A percentile compares a stretch with the other conserved stretches of the same genome.
phyloP scores from a whole-genome alignment of 2,113 vertebrate genomes.

The Phodopus roborovskii region DNA sequence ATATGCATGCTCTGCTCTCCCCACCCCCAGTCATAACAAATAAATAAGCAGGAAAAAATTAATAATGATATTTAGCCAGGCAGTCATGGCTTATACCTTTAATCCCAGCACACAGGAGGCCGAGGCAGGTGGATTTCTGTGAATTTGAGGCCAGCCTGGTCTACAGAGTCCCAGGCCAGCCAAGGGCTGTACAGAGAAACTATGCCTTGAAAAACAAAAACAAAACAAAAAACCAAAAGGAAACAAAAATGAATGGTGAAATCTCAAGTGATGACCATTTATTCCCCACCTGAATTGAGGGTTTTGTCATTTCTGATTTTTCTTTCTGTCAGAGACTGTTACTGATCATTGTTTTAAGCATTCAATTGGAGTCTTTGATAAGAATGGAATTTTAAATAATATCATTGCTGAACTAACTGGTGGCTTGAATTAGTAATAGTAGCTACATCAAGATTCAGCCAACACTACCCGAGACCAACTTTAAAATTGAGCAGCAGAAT shows the following conservation, averaged over 20 bases:
- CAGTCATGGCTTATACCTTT: not conserved
- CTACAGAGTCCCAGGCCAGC: not conserved
- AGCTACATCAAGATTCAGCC: not conserved
- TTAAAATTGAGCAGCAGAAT: slow-evolving; percentile 34
- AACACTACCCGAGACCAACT: not conserved
- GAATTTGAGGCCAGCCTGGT: not conserved
- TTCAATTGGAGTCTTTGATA: slow-evolving; percentile 22
- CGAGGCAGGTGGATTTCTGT: not conserved
- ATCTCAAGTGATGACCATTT: slow-evolving; percentile 21
- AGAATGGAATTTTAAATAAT: slow-evolving; percentile 32
- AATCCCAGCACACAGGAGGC: not conserved
- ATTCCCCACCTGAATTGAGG: slow-evolving; percentile 12
- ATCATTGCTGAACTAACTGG: not conserved
- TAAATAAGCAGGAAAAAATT: not conserved
- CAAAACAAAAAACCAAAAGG: too few species aligned
- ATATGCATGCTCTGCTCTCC: not conserved
- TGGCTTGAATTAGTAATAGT: not conserved
- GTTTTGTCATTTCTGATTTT: slow-evolving; percentile 35
- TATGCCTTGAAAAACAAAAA: not conserved
- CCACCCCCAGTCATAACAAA: not conserved
- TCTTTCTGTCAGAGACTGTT: slow-evolving; percentile 47
- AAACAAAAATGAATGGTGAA: not conserved
- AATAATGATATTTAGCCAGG: not conserved
- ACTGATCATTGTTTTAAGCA: slow-evolving; percentile 13
- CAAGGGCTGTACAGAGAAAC: not conserved